Percentiles rank a stretch among this genome's conserved stretches.
These are phyloP conservation scores for Andrena haemorrhoa DNA, from an alignment of 2,888 invertebrate species.

Conservation along the genomic window DNA sequence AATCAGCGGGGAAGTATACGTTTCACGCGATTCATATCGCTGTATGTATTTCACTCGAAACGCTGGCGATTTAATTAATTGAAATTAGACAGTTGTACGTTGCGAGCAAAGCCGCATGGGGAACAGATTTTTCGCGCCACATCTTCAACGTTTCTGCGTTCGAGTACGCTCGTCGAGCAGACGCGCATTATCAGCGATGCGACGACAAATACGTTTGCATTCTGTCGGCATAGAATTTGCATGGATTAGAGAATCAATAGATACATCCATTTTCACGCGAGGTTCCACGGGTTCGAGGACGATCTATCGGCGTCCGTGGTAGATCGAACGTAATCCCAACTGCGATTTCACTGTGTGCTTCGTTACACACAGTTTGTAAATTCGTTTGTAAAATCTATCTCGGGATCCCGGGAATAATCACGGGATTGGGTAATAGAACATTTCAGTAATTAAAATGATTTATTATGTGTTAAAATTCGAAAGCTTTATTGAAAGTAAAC, in stretches of 20 bases:
- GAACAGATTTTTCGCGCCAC: not conserved
- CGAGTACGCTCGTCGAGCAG: not conserved
- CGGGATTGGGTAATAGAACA: too few relatives aligned
- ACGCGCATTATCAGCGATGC: slow-evolving; percentile 18
- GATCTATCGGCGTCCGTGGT: slow-evolving; percentile 1
- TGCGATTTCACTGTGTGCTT: not conserved
- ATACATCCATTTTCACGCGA: slow-evolving; percentile 26
- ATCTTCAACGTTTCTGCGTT: not conserved
- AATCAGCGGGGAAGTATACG: not conserved
- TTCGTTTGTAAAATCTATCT: too few relatives aligned
- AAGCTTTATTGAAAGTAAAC: too few relatives aligned
- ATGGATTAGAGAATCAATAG: slow-evolving; percentile 43
- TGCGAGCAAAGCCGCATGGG: not conserved
- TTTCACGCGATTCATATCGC: not conserved
- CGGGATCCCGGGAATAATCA: too few relatives aligned
- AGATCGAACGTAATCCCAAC: not conserved
- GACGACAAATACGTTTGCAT: slow-evolving; percentile 34
- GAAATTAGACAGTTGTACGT: not conserved
- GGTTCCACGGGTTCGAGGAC: slow-evolving; percentile 24
- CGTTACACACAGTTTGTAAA: too few relatives aligned
- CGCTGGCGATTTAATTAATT: slow-evolving; percentile 5
- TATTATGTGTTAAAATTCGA: too few relatives aligned
- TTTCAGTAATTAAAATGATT: too few relatives aligned
- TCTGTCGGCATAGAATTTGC: slow-evolving; percentile 41
- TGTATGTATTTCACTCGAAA: not conserved